Evolutionary conservation across 2,888 invertebrate genomes (phyloP), one percentile per base, ranked within the genome.

Genomic region (Anaspis maculata): DNA sequence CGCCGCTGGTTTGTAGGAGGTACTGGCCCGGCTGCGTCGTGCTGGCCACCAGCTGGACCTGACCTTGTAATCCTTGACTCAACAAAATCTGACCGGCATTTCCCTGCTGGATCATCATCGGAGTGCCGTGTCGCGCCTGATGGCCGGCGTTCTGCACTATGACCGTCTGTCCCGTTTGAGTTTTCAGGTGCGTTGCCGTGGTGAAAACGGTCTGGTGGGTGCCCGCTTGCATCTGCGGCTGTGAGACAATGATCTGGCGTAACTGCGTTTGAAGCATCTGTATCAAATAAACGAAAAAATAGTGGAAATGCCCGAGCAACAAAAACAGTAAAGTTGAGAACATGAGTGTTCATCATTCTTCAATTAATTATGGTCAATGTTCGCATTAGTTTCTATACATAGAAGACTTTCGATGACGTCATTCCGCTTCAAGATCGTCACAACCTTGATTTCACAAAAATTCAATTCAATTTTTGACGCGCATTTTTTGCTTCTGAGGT

Each of bases 191-290:
- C 3, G 64, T 59, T 15, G 60, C 59, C 2, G 51, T 44, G 11
- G 50, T 46, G n/a, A 60, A 48, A 13, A 64, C 50, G 37, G 54
- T 59, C 39, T 50, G 55, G 2, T 51, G 35, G 9, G 42, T 9
- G 15, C 14, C 19, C 6, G 33, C 27, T 27, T 51, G 52, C 27
- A 56, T 44, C 26, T 54, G 54, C 4, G 57, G 42, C 41, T 62
- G 62, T 9, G 64, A 69, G 1, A 74, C 71, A 29, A 74, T 68
- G 30, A 74, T 73, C 51, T 73, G 73, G 29, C 73, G 57, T 1
- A 69, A 66, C 15, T 63, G 65, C 3, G 67, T 57, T 3, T 57
- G 32, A 2, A 68, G 52, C n/a, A 64, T 48, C 42, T 63, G 57
- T n/a, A n/a, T n/a, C n/a, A n/a, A n/a, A n/a, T n/a, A n/a, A n/a